phyloP scores from a whole-genome alignment of 53 echinoderm and acorn worm genomes.

The Arbacia lixula region DNA sequence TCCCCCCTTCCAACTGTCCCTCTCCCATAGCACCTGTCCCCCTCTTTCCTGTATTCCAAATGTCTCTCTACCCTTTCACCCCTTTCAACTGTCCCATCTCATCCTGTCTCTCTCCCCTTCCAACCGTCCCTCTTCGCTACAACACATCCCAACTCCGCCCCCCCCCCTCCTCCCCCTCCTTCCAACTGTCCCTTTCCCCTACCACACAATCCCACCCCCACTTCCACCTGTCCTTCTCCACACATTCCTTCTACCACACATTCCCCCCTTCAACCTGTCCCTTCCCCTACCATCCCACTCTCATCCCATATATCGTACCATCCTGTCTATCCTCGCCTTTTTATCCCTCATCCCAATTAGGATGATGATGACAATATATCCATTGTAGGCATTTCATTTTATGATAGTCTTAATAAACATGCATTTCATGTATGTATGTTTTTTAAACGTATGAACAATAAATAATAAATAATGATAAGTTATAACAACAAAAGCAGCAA shows the following conservation, averaged over 20 bases:
- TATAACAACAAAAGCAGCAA: too few relatives aligned
- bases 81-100: background rate
- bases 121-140: background rate
- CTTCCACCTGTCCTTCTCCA: background rate
- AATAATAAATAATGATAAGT: too few relatives aligned
- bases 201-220: background rate
- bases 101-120: background rate
- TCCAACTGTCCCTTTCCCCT: background rate
- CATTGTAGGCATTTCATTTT: too few relatives aligned
- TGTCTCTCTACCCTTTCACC: background rate
- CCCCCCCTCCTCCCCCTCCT: background rate
- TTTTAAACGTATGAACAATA: too few relatives aligned
- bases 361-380: too few relatives aligned
- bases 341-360: background rate
- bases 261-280: background rate
- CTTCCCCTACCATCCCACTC: background rate
- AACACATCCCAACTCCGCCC: background rate
- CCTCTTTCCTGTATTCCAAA: slow-evolving; percentile 56
- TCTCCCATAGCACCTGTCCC: slow-evolving; percentile 82
- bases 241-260: background rate
- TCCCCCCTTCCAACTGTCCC: slow-evolving; percentile 70
- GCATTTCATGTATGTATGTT: too few relatives aligned
- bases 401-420: too few relatives aligned
- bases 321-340: background rate
- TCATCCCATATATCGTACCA: background rate